Base-by-base conservation (phyloP, 1,140 invertebrate genomes). In the Heliconius hewitsoni region DNA sequence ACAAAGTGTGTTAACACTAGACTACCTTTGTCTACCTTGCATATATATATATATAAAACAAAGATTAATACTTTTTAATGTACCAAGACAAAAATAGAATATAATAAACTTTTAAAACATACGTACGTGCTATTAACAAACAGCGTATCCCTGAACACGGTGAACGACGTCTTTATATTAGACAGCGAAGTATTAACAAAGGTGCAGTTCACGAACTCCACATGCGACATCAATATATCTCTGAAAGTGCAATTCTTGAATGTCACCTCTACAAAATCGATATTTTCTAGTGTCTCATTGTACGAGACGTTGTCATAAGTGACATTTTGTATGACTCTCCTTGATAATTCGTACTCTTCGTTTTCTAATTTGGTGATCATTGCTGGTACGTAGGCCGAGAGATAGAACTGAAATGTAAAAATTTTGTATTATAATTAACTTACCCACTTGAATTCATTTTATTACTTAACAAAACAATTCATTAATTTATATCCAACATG, bases 51-150 rank as follows among this genome's bases (percentile, higher is more conserved):
- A 37, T 37, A 6, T 37, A 37, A 37, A 37, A 8, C 34, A 0
- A 37, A 37, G 34, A 37, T 8, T 6, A 6, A 37, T 46, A 13
- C 16, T 3, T 46, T 46, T 13, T 46, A 4, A 46, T 16, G 8
- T 46, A 19, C 50, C 16, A 71, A 71, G 37, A 23, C 52, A 85
- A 81, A 74, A 79, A 16, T 46, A 4, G 4, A 46, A 46, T 46
- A 46, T 46, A 46, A 16, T 46, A 46, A 46, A 46, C 13, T 46
- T 16, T 46, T 46, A 46, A 46, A 46, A 46, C 16, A 46, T 75
- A 91, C 92, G 91, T 52, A 95, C 95, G 91, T 95, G 84, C 90
- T 91, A 81, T 94, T 94, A 55, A 92, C 83, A 71, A 95, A 95
- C 1, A 89, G 72, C 27, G 86, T 91, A 0, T 88, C 89, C 70